Conservation (phyloP, 2,888 invertebrate species). For the Polymixis lichenea region DNA sequence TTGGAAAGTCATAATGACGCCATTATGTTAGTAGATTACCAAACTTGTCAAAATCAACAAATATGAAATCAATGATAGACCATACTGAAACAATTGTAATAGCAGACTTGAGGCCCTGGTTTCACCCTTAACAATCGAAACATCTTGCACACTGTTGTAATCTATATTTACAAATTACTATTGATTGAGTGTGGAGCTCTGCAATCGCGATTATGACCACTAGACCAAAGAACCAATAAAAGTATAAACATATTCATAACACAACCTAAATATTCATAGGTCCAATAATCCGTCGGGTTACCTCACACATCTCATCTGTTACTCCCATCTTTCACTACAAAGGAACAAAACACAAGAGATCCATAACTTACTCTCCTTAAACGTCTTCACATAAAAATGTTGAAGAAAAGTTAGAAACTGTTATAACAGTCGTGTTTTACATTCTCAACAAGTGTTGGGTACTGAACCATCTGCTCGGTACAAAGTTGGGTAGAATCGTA, state of each 20-base stretch:
- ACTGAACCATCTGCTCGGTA: slow-evolving; percentile 65
- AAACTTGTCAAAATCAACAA: too few species aligned
- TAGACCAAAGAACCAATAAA: not conserved
- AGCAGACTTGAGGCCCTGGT: too few species aligned
- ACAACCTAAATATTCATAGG: slow-evolving; percentile 7
- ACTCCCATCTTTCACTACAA: slow-evolving; percentile 11
- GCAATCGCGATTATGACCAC: not conserved
- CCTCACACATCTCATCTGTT: slow-evolving; percentile 5
- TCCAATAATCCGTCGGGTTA: not conserved
- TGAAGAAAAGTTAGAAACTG: slow-evolving; percentile 56
- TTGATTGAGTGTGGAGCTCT: not conserved
- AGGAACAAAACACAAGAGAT: slow-evolving; percentile 47
- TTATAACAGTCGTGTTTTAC: slow-evolving; percentile 68
- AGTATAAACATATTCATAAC: not conserved
- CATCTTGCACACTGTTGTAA: too few species aligned
- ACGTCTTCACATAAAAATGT: slow-evolving; percentile 61
- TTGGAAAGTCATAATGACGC: too few species aligned
- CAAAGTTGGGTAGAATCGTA: slow-evolving; percentile 66
- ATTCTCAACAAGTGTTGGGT: slow-evolving; percentile 68
- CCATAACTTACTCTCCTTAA: slow-evolving; percentile 56
- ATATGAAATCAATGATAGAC: too few species aligned
- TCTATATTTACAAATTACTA: too few species aligned
- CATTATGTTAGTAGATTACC: too few species aligned
- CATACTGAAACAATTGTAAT: too few species aligned
- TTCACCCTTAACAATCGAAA: too few species aligned